These are phyloP conservation scores for Pygmarrhopalites habei DNA, from an alignment of 1,140 invertebrate genomes.

Conservation along the genomic window DNA sequence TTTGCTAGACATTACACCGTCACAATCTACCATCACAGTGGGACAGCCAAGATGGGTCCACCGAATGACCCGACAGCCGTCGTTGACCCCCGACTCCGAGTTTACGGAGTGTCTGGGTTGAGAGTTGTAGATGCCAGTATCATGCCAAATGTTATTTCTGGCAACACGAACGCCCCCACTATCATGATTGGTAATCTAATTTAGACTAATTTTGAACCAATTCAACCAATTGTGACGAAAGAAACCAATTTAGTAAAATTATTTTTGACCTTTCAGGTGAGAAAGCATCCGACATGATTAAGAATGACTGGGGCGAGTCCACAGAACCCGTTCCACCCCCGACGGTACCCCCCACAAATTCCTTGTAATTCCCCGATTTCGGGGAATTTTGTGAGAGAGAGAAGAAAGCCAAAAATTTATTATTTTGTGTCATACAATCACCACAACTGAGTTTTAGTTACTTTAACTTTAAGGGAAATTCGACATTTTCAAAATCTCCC, in stretches of 20 bases:
- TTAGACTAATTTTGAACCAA: no score
- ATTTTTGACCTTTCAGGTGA: no score
- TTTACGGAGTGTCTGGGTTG: constrained; percentile 46
- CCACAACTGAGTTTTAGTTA: no score
- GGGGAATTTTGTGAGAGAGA: no score
- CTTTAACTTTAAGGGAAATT: no score
- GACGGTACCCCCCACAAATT: no score
- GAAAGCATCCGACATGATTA: constrained; percentile 44
- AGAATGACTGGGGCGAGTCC: constrained; percentile 41
- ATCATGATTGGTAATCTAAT: no score
- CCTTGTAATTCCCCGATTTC: no score
- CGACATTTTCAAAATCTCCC: no score
- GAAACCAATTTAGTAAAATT: constrained; percentile 38
- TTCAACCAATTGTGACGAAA: no score
- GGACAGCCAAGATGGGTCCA: constrained; percentile 43
- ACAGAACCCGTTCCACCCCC: constrained; percentile 26
- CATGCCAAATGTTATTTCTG: constrained; percentile 48
- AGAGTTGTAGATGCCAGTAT: constrained; percentile 49
- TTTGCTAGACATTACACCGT: constrained; percentile 36
- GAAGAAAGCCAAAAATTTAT: no score
- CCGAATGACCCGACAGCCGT: constrained; percentile 33
- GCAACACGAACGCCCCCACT: constrained; percentile 48
- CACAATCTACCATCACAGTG: constrained; percentile 38
- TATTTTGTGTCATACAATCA: no score
- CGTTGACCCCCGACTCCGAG: constrained; percentile 41